These are phyloP conservation scores for Philonicus albiceps DNA, from an alignment of 2,888 invertebrate genomes.

Conservation along the genomic window DNA sequence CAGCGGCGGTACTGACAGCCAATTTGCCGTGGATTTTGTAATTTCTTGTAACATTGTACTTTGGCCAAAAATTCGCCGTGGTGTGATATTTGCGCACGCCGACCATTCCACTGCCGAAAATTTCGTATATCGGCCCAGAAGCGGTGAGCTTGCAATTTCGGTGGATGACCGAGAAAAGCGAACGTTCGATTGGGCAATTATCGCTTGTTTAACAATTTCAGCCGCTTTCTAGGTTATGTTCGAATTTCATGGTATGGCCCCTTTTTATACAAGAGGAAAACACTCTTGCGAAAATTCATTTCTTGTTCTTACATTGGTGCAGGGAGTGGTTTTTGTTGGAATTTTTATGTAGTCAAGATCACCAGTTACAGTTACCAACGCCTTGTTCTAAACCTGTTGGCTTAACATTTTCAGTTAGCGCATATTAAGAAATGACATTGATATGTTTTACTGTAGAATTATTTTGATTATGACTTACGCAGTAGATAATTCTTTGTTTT, in stretches of 20 bases:
- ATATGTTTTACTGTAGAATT: neutral
- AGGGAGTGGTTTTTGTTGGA: neutral
- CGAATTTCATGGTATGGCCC: conserved; percentile 16
- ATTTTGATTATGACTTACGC: neutral
- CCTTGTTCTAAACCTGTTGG: too few relatives aligned
- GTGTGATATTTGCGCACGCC: neutral
- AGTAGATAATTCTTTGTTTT: neutral
- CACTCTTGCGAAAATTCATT: neutral
- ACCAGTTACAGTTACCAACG: neutral
- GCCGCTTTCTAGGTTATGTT: conserved; percentile 37
- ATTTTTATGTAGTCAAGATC: neutral
- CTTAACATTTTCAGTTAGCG: too few relatives aligned
- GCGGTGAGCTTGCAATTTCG: conserved; percentile 20
- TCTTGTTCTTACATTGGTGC: neutral
- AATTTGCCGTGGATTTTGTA: conserved; percentile 18
- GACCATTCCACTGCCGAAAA: neutral
- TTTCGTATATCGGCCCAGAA: neutral
- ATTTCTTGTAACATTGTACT: conserved; percentile 26
- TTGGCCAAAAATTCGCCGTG: conserved; percentile 18
- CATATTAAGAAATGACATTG: neutral
- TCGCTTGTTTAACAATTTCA: conserved; percentile 24
- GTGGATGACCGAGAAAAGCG: conserved; percentile 28
- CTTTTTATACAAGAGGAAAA: neutral
- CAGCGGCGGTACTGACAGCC: neutral
- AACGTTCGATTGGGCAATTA: conserved; percentile 8